phyloP scores from a whole-genome alignment of 2,113 vertebrate species.

The Hystrix brachyura region DNA sequence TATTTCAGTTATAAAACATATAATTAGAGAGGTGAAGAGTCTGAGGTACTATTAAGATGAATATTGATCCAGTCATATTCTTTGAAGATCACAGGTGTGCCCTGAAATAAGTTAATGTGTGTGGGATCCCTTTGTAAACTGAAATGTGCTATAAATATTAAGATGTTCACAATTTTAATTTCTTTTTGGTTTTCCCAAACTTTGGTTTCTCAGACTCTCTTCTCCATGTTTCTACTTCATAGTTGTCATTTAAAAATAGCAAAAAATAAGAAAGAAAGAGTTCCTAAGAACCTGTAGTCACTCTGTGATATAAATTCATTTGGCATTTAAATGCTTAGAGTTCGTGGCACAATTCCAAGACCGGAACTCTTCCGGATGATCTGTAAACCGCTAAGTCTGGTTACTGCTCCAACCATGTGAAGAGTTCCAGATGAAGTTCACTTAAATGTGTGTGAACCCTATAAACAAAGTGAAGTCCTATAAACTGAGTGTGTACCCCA shows the following conservation, averaged over 20 bases:
- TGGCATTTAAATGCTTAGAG: constrained; percentile 46
- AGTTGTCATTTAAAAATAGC: constrained; percentile 55
- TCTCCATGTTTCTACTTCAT: not conserved
- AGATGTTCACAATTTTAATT: not conserved
- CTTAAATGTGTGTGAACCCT: constrained; percentile 65
- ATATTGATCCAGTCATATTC: not conserved
- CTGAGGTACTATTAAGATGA: constrained; percentile 47
- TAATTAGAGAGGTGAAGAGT: constrained; percentile 57
- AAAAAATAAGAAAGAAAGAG: constrained; percentile 62
- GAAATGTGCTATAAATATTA: not conserved
- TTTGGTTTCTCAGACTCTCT: not conserved
- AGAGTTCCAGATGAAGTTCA: constrained; percentile 61
- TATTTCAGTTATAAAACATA: constrained; percentile 63
- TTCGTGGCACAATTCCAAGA: constrained; percentile 56
- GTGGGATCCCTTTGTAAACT: constrained; percentile 30
- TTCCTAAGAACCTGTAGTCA: constrained; percentile 34
- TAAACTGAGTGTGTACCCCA: constrained; percentile 37
- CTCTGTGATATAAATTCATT: constrained; percentile 57
- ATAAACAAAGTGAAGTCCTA: constrained; percentile 14
- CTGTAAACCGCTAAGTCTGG: constrained; percentile 64
- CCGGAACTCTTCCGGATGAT: constrained; percentile 74
- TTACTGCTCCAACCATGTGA: constrained; percentile 67
- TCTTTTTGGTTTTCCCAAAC: constrained; percentile 39
- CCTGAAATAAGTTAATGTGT: not conserved
- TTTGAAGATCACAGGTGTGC: not conserved